A percentile compares a stretch with the other conserved stretches of the same genome.
phyloP scores from a whole-genome alignment of 2,888 invertebrate species.

The Trachelus troglodyta region DNA sequence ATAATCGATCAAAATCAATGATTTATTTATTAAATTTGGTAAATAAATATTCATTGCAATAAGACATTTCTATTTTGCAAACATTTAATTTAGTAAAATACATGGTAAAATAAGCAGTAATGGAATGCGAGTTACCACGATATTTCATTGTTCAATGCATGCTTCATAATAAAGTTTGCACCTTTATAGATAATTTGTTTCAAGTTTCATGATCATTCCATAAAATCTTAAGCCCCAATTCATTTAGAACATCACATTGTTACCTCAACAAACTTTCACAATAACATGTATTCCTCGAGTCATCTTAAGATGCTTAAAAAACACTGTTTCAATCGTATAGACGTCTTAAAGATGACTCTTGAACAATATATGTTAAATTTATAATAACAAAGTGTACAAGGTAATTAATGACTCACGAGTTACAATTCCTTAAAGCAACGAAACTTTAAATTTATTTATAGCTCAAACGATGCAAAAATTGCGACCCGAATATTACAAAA shows the following conservation, averaged over 20 bases:
- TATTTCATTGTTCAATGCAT: background rate
- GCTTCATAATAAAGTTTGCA: background rate
- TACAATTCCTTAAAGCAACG: constrained; percentile 25
- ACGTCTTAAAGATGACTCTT: background rate
- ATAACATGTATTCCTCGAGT: background rate
- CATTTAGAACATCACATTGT: constrained; percentile 23
- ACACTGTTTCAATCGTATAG: background rate
- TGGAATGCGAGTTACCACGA: constrained; percentile 1
- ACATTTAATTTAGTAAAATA: constrained; percentile 55
- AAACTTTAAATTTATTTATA: constrained; percentile 16
- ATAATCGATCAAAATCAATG: constrained; percentile 16
- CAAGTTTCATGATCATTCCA: background rate
- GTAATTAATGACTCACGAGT: constrained; percentile 20
- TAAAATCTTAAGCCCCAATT: background rate
- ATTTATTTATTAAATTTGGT: constrained; percentile 24
- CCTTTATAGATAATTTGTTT: background rate
- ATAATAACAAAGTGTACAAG: constrained; percentile 36
- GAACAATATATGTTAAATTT: background rate
- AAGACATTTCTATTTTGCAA: constrained; percentile 46
- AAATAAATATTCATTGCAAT: constrained; percentile 42
- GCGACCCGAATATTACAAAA: background rate
- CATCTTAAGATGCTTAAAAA: background rate
- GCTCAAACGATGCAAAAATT: background rate
- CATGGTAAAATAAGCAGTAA: constrained; percentile 53
- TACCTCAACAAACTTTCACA: constrained; percentile 33